Conservation (phyloP, 2,113 vertebrate species). For the Kobus ellipsiprymnus region DNA sequence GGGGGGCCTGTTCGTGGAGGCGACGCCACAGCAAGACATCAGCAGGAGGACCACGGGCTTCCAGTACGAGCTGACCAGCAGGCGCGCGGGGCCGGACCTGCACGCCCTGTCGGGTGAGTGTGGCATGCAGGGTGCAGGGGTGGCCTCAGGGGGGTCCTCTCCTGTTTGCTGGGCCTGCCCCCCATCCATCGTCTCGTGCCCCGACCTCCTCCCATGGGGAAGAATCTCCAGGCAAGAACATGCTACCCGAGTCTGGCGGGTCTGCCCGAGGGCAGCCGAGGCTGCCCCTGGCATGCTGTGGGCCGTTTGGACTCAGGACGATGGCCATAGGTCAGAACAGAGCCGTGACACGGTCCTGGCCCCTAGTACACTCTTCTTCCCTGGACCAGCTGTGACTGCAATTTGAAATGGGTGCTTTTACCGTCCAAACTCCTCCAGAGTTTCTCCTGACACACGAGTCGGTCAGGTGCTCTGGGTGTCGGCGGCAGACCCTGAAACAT, state of each 20-base stretch:
- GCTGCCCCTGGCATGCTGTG: neutral
- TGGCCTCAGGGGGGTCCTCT: neutral
- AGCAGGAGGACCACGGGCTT: conserved; percentile 93
- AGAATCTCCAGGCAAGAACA: neutral
- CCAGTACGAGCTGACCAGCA: conserved; percentile 93
- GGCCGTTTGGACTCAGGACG: neutral
- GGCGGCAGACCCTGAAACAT: neutral
- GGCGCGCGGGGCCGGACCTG: conserved; percentile 79
- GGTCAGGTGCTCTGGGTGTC: neutral
- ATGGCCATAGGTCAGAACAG: accelerated
- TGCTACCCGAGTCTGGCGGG: accelerated
- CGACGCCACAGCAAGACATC: conserved; percentile 93
- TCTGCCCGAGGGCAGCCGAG: accelerated
- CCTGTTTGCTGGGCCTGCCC: neutral
- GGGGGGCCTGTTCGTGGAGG: conserved; percentile 94
- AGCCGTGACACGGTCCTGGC: accelerated
- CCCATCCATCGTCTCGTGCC: neutral
- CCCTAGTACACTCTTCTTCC: accelerated
- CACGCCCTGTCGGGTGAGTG: conserved; percentile 88
- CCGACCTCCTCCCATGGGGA: neutral
- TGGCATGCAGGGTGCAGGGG: neutral
- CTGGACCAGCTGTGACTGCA: neutral
- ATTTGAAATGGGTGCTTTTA: neutral
- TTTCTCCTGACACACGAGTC: neutral
- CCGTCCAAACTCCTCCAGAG: accelerated